Base-by-base conservation (phyloP, 2,797 vertebrate genomes). In the Neoniphon sammara region DNA sequence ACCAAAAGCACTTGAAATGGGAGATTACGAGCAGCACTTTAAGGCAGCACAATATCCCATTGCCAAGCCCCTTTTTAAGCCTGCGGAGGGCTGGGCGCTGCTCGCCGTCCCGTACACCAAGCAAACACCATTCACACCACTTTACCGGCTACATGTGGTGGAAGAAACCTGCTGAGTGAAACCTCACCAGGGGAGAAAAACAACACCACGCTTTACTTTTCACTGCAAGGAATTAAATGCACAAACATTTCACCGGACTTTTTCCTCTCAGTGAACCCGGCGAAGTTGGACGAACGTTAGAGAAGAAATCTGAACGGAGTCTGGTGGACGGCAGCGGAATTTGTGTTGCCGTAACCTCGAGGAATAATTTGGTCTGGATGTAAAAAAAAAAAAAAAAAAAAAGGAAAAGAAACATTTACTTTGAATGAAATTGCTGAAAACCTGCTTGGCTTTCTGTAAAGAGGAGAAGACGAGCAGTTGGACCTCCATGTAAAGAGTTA, bases 121-220 rank as follows among this genome's bases (percentile, higher is more conserved):
- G n/a, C n/a, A n/a, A n/a, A 56, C 58, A 54, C 58, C 25, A 2
- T 57, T 72, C 60, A n/a, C 31, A 39, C 25, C 47, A 53, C 66
- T 61, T 62, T 3, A 64, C 79, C 65, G 85, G 84, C 63, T 80
- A 14, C 88, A 82, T 86, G 86, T 81, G 89, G 46, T 59, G 53
- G 31, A 10, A 57, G 54, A 63, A 9, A 46, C 58, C 63, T 49
- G 65, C 69, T 2, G 70, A 53, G 69, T 1, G n/a, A 53, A 70
- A 21, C 50, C 34, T 6, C 25, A 11, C 14, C 66, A 23, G 36
- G 66, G 30, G 14, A 42, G 20, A 50, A 3, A 15, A 23, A 76
- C 42, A 0, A 10, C 21, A 55, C 60, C 0, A 1, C 44, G 8
- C 55, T 1, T 1, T 9, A 57, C 36, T 80, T 64, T 54, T 2